These are phyloP conservation scores for Pseudois nayaur DNA, from an alignment of 2,113 vertebrate species.

Conservation along the genomic window DNA sequence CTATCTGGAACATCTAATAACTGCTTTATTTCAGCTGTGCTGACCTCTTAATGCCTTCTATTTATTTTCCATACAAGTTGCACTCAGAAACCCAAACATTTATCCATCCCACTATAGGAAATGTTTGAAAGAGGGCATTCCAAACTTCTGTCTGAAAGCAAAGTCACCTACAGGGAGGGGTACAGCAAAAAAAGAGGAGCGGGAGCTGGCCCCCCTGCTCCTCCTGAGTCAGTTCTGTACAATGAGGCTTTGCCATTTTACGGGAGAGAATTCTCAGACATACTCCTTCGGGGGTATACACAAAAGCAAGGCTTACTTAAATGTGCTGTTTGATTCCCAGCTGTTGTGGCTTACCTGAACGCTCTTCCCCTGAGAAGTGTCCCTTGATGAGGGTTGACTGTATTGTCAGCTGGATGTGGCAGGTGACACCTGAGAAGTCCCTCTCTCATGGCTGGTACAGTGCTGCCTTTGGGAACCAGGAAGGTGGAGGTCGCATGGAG, in stretches of 20 bases:
- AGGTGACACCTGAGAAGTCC: not conserved
- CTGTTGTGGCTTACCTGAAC: not conserved
- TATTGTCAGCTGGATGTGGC: not conserved
- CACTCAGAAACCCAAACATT: slow-evolving; percentile 32
- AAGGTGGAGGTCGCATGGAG: not conserved
- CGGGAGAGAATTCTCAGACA: not conserved
- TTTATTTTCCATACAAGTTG: slow-evolving; percentile 26
- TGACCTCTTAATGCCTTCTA: slow-evolving; percentile 54
- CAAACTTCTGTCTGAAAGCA: not conserved
- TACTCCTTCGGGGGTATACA: not conserved
- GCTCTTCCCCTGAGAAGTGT: not conserved
- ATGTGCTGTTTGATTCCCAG: not conserved
- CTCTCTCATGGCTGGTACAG: not conserved
- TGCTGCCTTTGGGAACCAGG: not conserved
- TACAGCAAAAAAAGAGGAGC: not conserved
- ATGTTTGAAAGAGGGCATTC: slow-evolving; percentile 11
- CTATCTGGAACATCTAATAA: not conserved
- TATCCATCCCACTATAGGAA: slow-evolving; percentile 15
- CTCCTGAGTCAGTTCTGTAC: not conserved
- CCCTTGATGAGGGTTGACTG: not conserved
- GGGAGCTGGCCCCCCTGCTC: not conserved
- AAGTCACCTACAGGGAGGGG: not conserved
- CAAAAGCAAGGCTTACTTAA: slow-evolving; percentile 23
- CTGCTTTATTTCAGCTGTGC: not conserved
- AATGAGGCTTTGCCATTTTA: not conserved